phyloP scores from a whole-genome alignment of 2,888 invertebrate genomes.

The Epiblema foenella region DNA sequence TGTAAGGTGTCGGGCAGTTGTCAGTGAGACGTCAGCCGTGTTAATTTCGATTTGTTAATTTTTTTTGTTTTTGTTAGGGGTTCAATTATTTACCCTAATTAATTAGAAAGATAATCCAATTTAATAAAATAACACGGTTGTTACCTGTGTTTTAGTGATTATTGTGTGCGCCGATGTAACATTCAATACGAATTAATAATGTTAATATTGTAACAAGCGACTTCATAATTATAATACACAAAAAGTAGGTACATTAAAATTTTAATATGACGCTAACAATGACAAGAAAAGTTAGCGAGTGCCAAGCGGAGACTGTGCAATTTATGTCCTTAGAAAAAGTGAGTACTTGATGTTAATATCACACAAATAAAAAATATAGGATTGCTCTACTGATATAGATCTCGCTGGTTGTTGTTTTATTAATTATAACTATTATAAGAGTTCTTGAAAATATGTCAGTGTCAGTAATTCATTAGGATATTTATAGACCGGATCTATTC shows the following conservation, averaged over 20 bases:
- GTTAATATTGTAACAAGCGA: conserved; percentile 21
- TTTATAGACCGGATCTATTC: too few species aligned
- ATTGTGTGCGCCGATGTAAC: background rate
- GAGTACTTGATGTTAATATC: conserved; percentile 50
- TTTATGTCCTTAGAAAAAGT: conserved; percentile 81
- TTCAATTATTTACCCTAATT: background rate
- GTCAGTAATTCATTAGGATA: too few species aligned
- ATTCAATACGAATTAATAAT: conserved; percentile 16
- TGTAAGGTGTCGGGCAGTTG: too few species aligned
- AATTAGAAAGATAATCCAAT: background rate
- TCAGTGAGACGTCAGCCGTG: conserved; percentile 12
- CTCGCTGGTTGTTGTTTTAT: too few species aligned
- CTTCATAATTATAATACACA: background rate
- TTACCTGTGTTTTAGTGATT: conserved; percentile 6
- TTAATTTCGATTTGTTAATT: conserved; percentile 10
- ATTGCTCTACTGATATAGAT: too few species aligned
- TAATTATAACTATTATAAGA: too few species aligned
- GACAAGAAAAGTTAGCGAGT: conserved; percentile 79
- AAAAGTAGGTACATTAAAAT: background rate
- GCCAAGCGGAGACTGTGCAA: conserved; percentile 76
- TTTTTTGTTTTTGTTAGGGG: conserved; percentile 1
- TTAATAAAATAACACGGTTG: background rate
- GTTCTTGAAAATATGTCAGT: too few species aligned
- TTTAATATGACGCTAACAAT: conserved; percentile 75
- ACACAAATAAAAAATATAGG: too few species aligned